phyloP scores from a whole-genome alignment of 2,797 vertebrate genomes.

The Cirrhinus molitorella region DNA sequence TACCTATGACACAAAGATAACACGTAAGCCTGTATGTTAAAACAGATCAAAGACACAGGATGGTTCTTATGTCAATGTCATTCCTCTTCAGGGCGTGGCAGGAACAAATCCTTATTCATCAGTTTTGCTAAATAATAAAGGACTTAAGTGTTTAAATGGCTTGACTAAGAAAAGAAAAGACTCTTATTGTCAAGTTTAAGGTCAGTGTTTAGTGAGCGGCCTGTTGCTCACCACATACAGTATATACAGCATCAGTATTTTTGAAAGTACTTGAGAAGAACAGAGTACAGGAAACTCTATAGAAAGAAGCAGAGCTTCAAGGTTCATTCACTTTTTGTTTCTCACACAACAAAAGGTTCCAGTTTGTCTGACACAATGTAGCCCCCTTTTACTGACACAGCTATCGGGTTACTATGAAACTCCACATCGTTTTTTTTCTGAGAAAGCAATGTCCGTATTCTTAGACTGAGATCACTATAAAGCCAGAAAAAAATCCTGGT shows the following conservation, averaged over 20 bases:
- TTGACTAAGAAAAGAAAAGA: not conserved
- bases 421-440: slow-evolving; percentile 9
- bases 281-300: not conserved
- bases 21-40: no score
- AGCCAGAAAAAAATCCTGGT: not conserved
- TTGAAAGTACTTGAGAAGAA: not conserved
- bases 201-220: not conserved
- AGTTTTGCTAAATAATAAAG: not conserved
- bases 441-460: not conserved
- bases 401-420: slow-evolving; percentile 45
- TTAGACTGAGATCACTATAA: slow-evolving; percentile 11
- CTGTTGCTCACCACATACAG: not conserved
- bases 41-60: slow-evolving; percentile 9
- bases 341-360: slow-evolving; percentile 18
- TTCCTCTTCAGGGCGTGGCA: slow-evolving; percentile 12
- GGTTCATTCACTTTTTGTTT: not conserved
- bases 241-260: not conserved
- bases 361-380: slow-evolving; percentile 39
- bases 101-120: not conserved
- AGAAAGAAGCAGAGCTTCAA: not conserved
- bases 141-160: not conserved
- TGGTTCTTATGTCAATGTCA: not conserved
- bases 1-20: slow-evolving; percentile 70
- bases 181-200: not conserved
- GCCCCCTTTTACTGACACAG: not conserved